Percentiles rank a stretch among this genome's conserved stretches.
Evolutionary conservation across 2,797 vertebrate genomes (phyloP).

Genomic region (Dromococcyx pavoninus): DNA sequence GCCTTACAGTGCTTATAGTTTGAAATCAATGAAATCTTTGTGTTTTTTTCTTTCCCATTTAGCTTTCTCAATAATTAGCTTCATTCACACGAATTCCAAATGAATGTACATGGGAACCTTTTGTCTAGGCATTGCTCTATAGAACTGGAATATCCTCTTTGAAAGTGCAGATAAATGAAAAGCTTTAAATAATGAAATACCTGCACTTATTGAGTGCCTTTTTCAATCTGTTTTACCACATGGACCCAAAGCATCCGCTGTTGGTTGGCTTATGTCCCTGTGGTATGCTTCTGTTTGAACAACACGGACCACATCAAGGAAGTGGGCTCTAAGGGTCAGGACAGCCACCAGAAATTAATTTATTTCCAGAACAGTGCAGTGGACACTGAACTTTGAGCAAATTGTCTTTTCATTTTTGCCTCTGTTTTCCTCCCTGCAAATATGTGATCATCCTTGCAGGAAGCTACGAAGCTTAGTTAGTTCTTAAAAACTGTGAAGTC

Average conservation of each 20-base stretch:
- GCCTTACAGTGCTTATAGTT: neutral
- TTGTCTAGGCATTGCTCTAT: neutral
- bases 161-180: conserved; percentile 11
- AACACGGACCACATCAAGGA: neutral
- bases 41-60: conserved; percentile 5
- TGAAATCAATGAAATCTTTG: neutral
- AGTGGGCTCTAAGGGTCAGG: neutral
- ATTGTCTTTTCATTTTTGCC: neutral
- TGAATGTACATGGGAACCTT: neutral
- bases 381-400: neutral
- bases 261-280: neutral
- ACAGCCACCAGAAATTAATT: neutral
- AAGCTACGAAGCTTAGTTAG: neutral
- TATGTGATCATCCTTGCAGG: neutral
- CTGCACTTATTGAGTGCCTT: neutral
- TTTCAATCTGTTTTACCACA: neutral
- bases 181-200: conserved; percentile 32
- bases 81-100: neutral
- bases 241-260: neutral
- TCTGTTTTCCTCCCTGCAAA: neutral
- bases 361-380: neutral
- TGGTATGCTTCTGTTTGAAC: neutral
- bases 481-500: neutral
- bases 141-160: neutral
- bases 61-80: neutral